Conservation (phyloP, 2,888 invertebrate species). For the Oegoconia quadripuncta region DNA sequence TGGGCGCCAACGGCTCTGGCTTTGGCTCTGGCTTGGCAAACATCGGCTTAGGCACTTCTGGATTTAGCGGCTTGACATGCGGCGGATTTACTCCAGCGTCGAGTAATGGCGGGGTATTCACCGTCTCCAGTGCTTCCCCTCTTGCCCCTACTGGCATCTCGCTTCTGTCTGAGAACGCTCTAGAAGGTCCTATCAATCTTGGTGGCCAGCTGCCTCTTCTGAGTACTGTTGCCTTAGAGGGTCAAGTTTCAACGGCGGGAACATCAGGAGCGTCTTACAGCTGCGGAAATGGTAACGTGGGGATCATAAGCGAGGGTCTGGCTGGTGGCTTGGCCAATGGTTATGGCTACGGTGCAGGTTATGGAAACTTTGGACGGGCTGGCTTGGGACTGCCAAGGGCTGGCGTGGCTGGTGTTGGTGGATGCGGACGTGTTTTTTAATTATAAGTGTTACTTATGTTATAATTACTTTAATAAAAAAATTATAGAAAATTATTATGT, state of each 20-base stretch:
- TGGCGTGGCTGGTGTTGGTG: background rate
- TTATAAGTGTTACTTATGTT: too few species aligned
- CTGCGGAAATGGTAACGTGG: constrained; percentile 37
- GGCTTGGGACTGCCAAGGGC: background rate
- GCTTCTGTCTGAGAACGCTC: constrained; percentile 23
- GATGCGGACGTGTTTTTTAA: too few species aligned
- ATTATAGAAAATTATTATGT: too few species aligned
- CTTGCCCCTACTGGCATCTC: constrained; percentile 20
- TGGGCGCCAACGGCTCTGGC: constrained; percentile 10
- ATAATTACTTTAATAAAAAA: too few species aligned
- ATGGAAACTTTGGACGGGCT: background rate
- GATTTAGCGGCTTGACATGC: background rate
- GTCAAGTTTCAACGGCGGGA: constrained; percentile 37
- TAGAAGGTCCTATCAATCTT: constrained; percentile 20
- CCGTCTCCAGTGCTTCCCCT: constrained; percentile 28
- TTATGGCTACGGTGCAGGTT: constrained; percentile 13
- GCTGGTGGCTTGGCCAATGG: constrained; percentile 22
- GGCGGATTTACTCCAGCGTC: background rate
- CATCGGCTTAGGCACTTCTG: background rate
- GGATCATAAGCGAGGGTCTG: constrained; percentile 32
- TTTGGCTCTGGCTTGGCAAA: constrained; percentile 7
- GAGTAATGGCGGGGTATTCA: constrained; percentile 19
- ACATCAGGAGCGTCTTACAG: constrained; percentile 39
- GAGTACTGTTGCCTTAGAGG: constrained; percentile 33
- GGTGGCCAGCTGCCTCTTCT: constrained; percentile 26